phyloP scores from a whole-genome alignment of 2,113 vertebrate genomes.

The Chaetodon auriga region DNA sequence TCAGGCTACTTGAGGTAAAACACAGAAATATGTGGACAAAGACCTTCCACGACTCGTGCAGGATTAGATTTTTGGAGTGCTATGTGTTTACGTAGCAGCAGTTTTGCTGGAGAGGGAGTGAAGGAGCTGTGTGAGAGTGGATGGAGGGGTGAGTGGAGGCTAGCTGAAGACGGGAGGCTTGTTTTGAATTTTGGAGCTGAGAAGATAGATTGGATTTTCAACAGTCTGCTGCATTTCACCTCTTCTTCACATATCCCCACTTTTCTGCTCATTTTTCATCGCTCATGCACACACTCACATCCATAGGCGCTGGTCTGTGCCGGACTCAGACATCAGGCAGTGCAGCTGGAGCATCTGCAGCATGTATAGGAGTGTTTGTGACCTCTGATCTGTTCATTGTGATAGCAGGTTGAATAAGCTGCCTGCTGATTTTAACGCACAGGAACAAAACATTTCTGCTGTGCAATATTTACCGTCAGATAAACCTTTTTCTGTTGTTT shows the following conservation, averaged over 20 bases:
- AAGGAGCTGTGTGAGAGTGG: not conserved
- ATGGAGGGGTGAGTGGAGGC: not conserved
- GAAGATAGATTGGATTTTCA: constrained; percentile 13
- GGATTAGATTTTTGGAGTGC: not conserved
- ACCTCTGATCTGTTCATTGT: not conserved
- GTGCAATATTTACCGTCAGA: not conserved
- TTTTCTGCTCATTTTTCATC: not conserved
- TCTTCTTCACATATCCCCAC: not conserved
- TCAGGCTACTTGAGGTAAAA: not conserved
- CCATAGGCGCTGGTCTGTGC: not conserved
- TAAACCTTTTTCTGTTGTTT: not conserved
- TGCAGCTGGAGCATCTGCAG: not conserved
- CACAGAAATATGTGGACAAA: not conserved
- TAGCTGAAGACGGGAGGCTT: constrained; percentile 15
- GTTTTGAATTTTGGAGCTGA: constrained; percentile 12
- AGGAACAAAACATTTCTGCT: not conserved
- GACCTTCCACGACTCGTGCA: not conserved
- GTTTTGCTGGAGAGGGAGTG: not conserved
- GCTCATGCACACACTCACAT: not conserved
- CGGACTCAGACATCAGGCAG: not conserved
- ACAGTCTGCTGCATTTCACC: constrained; percentile 27
- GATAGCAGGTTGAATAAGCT: not conserved
- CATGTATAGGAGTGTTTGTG: not conserved
- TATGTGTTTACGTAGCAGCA: not conserved
- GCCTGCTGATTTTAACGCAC: not conserved